Percentiles rank a stretch among this genome's conserved stretches.
Evolutionary conservation across 2,113 vertebrate species (phyloP).

Genomic region (Thryonomys swinderianus): DNA sequence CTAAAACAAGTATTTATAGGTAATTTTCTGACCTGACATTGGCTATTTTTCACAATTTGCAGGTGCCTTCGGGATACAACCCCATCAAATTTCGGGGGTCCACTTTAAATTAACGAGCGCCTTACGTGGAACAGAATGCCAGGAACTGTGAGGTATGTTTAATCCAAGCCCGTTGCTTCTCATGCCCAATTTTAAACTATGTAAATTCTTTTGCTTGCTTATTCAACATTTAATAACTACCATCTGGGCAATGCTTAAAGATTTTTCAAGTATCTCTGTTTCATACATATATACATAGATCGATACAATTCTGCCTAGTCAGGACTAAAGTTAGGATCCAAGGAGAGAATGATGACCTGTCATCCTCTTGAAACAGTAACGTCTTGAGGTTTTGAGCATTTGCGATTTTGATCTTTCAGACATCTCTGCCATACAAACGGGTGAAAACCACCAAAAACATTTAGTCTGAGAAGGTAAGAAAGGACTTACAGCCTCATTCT

Average conservation of each 20-base stretch:
- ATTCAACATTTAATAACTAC: not conserved
- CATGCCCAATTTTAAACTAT: not conserved
- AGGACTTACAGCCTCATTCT: not conserved
- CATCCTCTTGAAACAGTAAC: not conserved
- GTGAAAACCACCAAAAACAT: not conserved
- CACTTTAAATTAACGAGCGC: not conserved
- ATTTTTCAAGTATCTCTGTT: conserved; percentile 24
- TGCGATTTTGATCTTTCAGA: not conserved
- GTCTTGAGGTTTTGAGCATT: not conserved
- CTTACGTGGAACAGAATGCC: not conserved
- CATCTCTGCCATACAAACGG: not conserved
- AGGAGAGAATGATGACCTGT: not conserved
- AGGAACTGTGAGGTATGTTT: not conserved
- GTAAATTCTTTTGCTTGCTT: not conserved
- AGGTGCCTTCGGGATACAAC: not conserved
- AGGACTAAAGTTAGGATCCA: not conserved
- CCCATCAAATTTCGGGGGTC: not conserved
- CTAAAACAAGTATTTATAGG: not conserved
- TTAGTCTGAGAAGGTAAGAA: not conserved
- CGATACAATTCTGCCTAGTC: not conserved
- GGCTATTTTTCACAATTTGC: not conserved
- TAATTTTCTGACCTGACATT: not conserved
- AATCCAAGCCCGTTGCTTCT: not conserved
- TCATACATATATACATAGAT: not conserved
- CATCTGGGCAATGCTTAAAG: not conserved